phyloP scores from a whole-genome alignment of 2,113 vertebrate genomes.

The Paedocypris sp. region DNA sequence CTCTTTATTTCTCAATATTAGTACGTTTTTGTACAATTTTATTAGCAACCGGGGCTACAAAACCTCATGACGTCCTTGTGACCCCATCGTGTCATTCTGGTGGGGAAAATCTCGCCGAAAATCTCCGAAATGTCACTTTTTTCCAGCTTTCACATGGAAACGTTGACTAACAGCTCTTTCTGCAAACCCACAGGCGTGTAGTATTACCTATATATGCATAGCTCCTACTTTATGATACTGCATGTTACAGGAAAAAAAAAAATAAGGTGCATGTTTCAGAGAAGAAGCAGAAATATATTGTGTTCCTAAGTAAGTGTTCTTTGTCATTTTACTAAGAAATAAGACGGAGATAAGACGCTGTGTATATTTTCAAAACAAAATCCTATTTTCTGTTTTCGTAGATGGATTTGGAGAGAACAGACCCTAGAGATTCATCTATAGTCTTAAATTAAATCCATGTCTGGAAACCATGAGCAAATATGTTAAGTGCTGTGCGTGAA shows the following conservation, averaged over 20 bases:
- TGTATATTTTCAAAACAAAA: constrained; percentile 71
- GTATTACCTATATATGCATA: constrained; percentile 65
- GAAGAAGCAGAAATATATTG: constrained; percentile 65
- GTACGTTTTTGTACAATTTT: too few relatives aligned
- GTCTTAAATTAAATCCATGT: constrained; percentile 57
- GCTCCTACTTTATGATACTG: constrained; percentile 66
- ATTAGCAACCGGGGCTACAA: too few relatives aligned
- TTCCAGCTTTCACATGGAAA: constrained; percentile 32
- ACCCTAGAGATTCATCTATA: constrained; percentile 52
- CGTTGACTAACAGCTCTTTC: constrained; percentile 50
- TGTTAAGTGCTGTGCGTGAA: constrained; percentile 63
- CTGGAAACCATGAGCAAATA: constrained; percentile 61
- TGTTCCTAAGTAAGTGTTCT: constrained; percentile 67
- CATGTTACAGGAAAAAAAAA: constrained; percentile 75
- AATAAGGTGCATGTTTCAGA: constrained; percentile 83
- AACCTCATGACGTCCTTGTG: too few relatives aligned
- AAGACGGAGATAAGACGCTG: constrained; percentile 50
- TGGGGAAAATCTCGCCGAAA: too few relatives aligned
- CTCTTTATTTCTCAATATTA: too few relatives aligned
- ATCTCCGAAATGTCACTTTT: not conserved
- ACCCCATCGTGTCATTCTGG: too few relatives aligned
- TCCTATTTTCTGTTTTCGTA: constrained; percentile 65
- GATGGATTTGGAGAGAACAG: constrained; percentile 61
- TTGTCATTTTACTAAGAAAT: constrained; percentile 67
- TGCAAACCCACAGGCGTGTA: constrained; percentile 62